phyloP scores from a whole-genome alignment of 2,888 invertebrate genomes.

The Fissipunctia ypsillon region DNA sequence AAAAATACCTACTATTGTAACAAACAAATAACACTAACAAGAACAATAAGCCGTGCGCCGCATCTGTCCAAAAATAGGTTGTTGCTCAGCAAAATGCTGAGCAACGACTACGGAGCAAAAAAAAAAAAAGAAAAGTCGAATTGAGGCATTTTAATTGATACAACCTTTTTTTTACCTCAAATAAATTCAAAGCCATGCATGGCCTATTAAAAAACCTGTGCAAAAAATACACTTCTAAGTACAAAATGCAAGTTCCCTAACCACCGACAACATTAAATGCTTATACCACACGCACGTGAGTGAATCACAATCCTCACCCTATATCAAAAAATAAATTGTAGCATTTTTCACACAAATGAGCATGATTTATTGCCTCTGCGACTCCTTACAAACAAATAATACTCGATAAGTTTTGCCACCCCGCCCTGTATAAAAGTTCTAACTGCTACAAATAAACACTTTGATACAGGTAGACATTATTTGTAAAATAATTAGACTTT shows the following conservation, averaged over 20 bases:
- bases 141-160: background rate
- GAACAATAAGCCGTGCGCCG: too few relatives aligned
- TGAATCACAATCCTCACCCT: constrained; percentile 24
- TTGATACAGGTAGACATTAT: background rate
- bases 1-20: too few relatives aligned
- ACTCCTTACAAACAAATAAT: constrained; percentile 32
- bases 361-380: constrained; percentile 36
- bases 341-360: constrained; percentile 43
- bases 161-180: background rate
- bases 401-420: constrained; percentile 19
- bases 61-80: too few relatives aligned
- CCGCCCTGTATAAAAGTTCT: constrained; percentile 3
- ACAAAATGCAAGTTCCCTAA: constrained; percentile 6
- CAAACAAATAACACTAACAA: too few relatives aligned
- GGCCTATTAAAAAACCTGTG: background rate
- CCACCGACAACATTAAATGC: constrained; percentile 14
- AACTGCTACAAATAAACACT: background rate
- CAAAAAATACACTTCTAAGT: background rate
- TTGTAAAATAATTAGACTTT: background rate
- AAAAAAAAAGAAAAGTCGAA: background rate
- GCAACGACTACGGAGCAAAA: too few relatives aligned
- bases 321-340: constrained; percentile 39
- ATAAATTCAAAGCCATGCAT: background rate
- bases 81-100: too few relatives aligned
- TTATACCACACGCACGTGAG: background rate